Percentiles rank a stretch among this genome's conserved stretches.
phyloP scores from a whole-genome alignment of 2,797 vertebrate species.

The Micromesistius poutassou region DNA sequence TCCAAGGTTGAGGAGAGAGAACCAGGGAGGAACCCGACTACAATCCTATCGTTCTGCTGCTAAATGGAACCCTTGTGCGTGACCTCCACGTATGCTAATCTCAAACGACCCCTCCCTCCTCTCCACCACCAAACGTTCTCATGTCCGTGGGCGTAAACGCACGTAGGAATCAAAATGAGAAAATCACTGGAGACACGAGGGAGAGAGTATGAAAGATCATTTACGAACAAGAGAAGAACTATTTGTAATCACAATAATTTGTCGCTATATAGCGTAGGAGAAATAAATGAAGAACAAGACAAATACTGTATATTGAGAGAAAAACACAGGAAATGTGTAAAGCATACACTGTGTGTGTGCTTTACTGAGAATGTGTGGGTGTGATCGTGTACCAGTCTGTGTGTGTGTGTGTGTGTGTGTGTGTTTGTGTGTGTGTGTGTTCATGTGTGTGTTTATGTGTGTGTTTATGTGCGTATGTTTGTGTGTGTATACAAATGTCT shows the following conservation, averaged over 20 bases:
- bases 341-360: neutral
- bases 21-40: conserved; percentile 45
- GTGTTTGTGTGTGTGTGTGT: neutral
- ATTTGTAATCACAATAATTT: conserved; percentile 61
- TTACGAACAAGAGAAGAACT: conserved; percentile 62
- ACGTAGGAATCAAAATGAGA: conserved; percentile 56
- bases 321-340: no score
- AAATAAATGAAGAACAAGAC: neutral
- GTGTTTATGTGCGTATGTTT: neutral
- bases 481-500: neutral
- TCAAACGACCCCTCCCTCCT: conserved; percentile 8
- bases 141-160: conserved; percentile 55
- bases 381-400: neutral
- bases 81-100: conserved; percentile 70
- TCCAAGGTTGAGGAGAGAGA: conserved; percentile 61
- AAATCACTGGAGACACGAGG: conserved; percentile 60
- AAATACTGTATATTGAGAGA: no score
- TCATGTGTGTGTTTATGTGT: neutral
- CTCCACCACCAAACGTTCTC: conserved; percentile 65
- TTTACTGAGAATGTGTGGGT: neutral
- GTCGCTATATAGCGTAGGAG: neutral
- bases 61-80: conserved; percentile 71
- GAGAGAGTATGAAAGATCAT: conserved; percentile 58
- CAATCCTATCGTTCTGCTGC: conserved; percentile 66
- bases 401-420: neutral